A percentile compares a stretch with the other conserved stretches of the same genome.
Evolutionary conservation across 2,797 vertebrate species (phyloP).

Genomic region (Parotocinclus haroldoi): DNA sequence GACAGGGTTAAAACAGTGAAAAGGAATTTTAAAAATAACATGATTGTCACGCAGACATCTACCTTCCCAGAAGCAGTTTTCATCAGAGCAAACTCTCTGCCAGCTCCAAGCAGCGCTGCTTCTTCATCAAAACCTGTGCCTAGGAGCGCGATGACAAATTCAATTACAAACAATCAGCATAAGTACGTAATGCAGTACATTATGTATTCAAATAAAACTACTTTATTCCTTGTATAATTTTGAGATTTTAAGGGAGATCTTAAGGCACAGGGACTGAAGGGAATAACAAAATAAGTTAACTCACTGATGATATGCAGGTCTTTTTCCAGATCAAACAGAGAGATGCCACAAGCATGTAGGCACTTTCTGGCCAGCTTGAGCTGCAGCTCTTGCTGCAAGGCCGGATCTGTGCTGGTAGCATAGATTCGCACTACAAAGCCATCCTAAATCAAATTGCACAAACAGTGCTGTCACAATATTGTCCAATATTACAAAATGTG

Average conservation of each 20-base stretch:
- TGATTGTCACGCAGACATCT: constrained; percentile 41
- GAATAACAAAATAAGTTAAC: constrained; percentile 48
- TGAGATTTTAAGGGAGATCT: too few species aligned
- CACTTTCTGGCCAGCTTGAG: constrained; percentile 98
- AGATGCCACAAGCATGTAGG: constrained; percentile 97
- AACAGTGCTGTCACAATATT: background rate
- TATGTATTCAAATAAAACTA: background rate
- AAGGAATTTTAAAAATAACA: too few species aligned
- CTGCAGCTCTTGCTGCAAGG: constrained; percentile 95
- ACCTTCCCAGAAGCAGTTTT: constrained; percentile 98
- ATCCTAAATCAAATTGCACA: constrained; percentile 71
- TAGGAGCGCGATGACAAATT: constrained; percentile 52
- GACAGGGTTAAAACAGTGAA: too few species aligned
- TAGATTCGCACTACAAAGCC: constrained; percentile 98
- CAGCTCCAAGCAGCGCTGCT: constrained; percentile 91
- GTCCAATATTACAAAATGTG: background rate
- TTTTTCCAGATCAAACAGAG: constrained; percentile 96
- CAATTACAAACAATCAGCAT: constrained; percentile 1
- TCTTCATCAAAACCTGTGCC: constrained; percentile 99
- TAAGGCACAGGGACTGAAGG: background rate
- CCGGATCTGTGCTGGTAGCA: constrained; percentile 90
- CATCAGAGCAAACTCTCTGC: constrained; percentile 98
- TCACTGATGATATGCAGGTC: constrained; percentile 99
- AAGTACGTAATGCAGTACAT: background rate
- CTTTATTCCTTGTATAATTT: background rate